Evolutionary conservation across 1,140 invertebrate species (phyloP).

Genomic region (Trichogramma pretiosum): DNA sequence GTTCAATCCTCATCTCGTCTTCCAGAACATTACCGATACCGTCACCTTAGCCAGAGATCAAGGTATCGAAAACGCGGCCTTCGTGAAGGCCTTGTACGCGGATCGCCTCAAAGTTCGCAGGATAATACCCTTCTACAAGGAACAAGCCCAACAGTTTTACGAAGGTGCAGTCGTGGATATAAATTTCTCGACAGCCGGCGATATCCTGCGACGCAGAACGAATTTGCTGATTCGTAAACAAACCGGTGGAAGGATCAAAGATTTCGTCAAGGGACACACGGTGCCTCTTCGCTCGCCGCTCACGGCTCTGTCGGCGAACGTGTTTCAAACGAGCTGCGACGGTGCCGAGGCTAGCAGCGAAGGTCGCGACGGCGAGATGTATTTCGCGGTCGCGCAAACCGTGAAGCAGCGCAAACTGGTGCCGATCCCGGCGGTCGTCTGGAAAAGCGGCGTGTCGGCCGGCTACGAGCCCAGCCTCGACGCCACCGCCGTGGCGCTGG

Average conservation of each 20-base stretch:
- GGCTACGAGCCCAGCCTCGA: constrained; percentile 74
- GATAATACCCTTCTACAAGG: constrained; percentile 75
- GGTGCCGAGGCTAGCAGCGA: constrained; percentile 58
- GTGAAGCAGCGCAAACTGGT: constrained; percentile 67
- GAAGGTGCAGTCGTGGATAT: constrained; percentile 75
- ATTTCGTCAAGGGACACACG: constrained; percentile 64
- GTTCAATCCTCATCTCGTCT: constrained; percentile 77
- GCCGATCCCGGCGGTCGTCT: constrained; percentile 71
- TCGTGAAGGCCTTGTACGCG: constrained; percentile 69
- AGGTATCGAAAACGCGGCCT: constrained; percentile 64
- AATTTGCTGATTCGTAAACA: constrained; percentile 71
- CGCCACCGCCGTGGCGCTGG: constrained; percentile 68
- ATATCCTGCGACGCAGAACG: constrained; percentile 64
- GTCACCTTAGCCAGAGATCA: constrained; percentile 49
- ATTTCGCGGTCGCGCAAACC: constrained; percentile 71
- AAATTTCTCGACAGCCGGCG: constrained; percentile 68
- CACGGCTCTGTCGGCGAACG: constrained; percentile 67
- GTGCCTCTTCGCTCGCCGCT: constrained; percentile 63
- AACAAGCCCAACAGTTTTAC: constrained; percentile 75
- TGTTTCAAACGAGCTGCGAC: constrained; percentile 74
- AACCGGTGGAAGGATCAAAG: constrained; percentile 64
- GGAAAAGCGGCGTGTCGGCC: constrained; percentile 63
- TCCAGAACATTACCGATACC: constrained; percentile 74
- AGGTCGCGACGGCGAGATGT: constrained; percentile 71
- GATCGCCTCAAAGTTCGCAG: constrained; percentile 63